Conservation (phyloP, 2,113 vertebrate species). For the Seriola rivoliana region DNA sequence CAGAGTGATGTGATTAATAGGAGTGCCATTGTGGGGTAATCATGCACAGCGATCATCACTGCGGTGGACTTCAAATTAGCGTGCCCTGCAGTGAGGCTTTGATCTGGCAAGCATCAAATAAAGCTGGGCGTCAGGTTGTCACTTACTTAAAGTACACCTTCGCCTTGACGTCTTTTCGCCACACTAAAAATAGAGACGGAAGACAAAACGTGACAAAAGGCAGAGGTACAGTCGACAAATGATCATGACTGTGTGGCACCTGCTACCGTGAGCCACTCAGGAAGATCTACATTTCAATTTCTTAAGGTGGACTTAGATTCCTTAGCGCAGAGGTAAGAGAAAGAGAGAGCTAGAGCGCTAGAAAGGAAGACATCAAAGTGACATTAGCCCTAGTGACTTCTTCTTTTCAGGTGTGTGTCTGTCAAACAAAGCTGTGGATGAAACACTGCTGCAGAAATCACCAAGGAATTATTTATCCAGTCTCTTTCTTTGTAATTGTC, state of each 20-base stretch:
- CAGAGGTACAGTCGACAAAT: slow-evolving; percentile 70
- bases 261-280: slow-evolving; percentile 63
- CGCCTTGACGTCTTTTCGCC: slow-evolving; percentile 78
- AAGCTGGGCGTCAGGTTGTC: slow-evolving; percentile 83
- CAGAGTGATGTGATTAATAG: slow-evolving; percentile 86
- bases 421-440: slow-evolving; percentile 56
- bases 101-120: slow-evolving; percentile 84
- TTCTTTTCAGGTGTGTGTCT: slow-evolving; percentile 58
- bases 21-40: slow-evolving; percentile 85
- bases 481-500: slow-evolving; percentile 32
- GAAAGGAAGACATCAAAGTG: slow-evolving; percentile 76
- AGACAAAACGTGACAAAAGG: slow-evolving; percentile 80
- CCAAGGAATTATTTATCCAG: slow-evolving; percentile 50
- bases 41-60: slow-evolving; percentile 84
- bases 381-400: slow-evolving; percentile 64
- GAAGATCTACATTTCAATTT: slow-evolving; percentile 67
- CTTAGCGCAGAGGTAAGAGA: slow-evolving; percentile 15
- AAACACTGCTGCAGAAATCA: slow-evolving; percentile 50
- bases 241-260: slow-evolving; percentile 67
- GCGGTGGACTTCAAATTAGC: slow-evolving; percentile 85
- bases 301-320: slow-evolving; percentile 67
- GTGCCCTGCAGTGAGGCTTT: slow-evolving; percentile 81
- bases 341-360: slow-evolving; percentile 38
- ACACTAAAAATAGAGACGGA: slow-evolving; percentile 76
- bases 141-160: slow-evolving; percentile 84